Percentiles rank a stretch among this genome's conserved stretches.
phyloP scores from a whole-genome alignment of 92 coral and sea anemone genomes.

The Parazoanthus swiftii region DNA sequence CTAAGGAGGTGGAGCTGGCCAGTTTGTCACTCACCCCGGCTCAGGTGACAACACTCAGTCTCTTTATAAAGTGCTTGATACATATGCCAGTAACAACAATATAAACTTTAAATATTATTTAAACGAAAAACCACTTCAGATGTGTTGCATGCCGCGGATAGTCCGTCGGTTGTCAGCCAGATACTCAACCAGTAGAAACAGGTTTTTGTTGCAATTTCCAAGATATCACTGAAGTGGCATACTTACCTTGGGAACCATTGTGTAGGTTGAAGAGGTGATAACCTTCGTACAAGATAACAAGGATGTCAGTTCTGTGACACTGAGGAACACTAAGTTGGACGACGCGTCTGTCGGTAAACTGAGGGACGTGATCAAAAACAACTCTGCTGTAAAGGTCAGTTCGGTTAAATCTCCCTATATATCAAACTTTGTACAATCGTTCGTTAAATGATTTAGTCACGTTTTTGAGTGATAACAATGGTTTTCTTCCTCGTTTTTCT shows the following conservation, averaged over 20 bases:
- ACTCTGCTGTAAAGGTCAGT: slow-evolving; percentile 66
- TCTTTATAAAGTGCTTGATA: too few species aligned
- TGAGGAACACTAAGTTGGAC: slow-evolving; percentile 74
- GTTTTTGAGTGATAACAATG: not conserved
- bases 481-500: not conserved
- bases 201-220: too few species aligned
- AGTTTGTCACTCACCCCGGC: slow-evolving; percentile 75
- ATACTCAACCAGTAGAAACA: too few species aligned
- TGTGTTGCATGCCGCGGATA: too few species aligned
- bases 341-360: slow-evolving; percentile 71
- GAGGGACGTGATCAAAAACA: slow-evolving; percentile 55
- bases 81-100: too few species aligned
- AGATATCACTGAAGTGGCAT: too few species aligned
- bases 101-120: too few species aligned
- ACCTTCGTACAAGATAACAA: slow-evolving; percentile 60
- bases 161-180: too few species aligned
- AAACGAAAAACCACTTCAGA: too few species aligned
- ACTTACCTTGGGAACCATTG: not conserved
- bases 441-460: not conserved
- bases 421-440: not conserved
- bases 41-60: slow-evolving; percentile 58
- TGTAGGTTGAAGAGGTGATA: slow-evolving; percentile 82
- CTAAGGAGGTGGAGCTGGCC: slow-evolving; percentile 82
- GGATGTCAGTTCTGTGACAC: slow-evolving; percentile 76
- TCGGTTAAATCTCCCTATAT: too few species aligned